These are phyloP conservation scores for Delia radicum DNA, from an alignment of 1,140 invertebrate species.

Conservation along the genomic window DNA sequence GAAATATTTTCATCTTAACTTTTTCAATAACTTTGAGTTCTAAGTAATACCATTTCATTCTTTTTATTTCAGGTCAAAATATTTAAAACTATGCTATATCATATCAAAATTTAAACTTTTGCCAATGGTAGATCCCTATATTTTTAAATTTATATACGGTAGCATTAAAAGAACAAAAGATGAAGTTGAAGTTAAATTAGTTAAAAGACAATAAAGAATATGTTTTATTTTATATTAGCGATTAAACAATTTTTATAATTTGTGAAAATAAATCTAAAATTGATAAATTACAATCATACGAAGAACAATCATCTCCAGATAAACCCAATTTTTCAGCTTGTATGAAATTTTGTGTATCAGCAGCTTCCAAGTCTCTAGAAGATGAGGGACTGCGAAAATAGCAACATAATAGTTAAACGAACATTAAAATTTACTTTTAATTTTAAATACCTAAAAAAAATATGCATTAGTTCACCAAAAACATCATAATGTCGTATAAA, in stretches of 20 bases:
- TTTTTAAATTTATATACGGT: constrained; percentile 38
- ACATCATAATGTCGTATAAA: constrained; percentile 35
- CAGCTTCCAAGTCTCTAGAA: constrained; percentile 21
- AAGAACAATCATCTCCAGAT: constrained; percentile 24
- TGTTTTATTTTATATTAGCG: neutral
- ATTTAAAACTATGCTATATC: constrained; percentile 58
- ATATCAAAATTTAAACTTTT: constrained; percentile 47
- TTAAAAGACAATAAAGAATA: neutral
- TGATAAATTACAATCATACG: constrained; percentile 36
- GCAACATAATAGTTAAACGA: neutral
- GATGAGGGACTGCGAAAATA: constrained; percentile 18
- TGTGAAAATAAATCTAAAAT: constrained; percentile 37
- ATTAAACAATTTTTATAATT: neutral
- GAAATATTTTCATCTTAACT: too few species aligned
- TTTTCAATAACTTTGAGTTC: too few species aligned
- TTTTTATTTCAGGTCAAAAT: constrained; percentile 48
- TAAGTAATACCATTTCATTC: neutral
- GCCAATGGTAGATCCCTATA: constrained; percentile 39
- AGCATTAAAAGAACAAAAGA: constrained; percentile 40
- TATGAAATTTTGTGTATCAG: constrained; percentile 26
- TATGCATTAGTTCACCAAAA: constrained; percentile 34
- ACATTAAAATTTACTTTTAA: neutral
- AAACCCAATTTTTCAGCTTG: constrained; percentile 31
- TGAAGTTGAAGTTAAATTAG: constrained; percentile 40
- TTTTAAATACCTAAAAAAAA: constrained; percentile 35